Evolutionary conservation across 2,113 vertebrate species (phyloP).

Genomic region (Casuarius casuarius): DNA sequence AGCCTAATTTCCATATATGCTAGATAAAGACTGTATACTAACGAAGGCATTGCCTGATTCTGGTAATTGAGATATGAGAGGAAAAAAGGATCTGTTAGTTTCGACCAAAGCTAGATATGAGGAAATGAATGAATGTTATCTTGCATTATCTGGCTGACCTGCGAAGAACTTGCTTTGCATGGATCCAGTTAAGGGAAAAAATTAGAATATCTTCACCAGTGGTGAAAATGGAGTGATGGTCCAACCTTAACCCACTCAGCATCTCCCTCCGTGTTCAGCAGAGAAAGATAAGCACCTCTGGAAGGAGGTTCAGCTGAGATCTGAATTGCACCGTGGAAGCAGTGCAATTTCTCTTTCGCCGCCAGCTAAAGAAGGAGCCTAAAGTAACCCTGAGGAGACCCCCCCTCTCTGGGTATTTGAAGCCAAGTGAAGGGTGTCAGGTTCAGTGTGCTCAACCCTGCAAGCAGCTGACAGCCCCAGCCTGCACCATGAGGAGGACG

Average conservation of each 20-base stretch:
- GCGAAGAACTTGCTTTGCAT: background rate
- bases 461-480: background rate
- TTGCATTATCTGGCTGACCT: background rate
- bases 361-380: background rate
- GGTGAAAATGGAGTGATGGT: background rate
- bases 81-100: background rate
- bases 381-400: background rate
- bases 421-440: background rate
- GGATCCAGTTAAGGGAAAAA: background rate
- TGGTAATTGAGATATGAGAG: background rate
- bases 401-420: rapidly evolving
- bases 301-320: background rate
- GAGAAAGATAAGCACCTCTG: background rate
- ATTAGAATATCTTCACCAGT: background rate
- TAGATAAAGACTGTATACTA: background rate
- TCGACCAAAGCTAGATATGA: background rate
- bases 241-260: too few species aligned
- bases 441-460: background rate
- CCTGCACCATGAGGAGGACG: background rate
- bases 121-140: background rate
- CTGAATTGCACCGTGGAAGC: rapidly evolving
- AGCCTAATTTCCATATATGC: background rate
- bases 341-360: background rate
- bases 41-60: background rate
- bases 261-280: background rate